Evolutionary conservation across 2,888 invertebrate genomes (phyloP).

Genomic region (Dascillus cervinus): DNA sequence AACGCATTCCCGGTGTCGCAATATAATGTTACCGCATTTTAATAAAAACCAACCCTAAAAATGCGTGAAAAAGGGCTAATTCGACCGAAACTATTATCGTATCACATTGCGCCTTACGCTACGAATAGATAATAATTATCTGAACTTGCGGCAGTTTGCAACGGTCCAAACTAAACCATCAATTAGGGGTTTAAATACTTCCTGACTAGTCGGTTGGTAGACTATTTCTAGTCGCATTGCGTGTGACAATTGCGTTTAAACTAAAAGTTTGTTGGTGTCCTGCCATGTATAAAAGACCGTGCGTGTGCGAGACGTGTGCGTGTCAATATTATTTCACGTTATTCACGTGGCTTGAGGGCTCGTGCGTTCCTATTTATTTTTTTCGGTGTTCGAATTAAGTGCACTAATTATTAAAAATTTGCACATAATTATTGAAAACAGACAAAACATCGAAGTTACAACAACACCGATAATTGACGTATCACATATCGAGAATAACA

Average conservation of each 20-base stretch:
- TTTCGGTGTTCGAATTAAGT: too few relatives aligned
- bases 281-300: slow-evolving; percentile 19
- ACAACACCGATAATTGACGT: too few relatives aligned
- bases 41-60: too few relatives aligned
- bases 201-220: slow-evolving; percentile 11
- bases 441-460: too few relatives aligned
- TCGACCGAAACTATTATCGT: slow-evolving; percentile 2
- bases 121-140: slow-evolving; percentile 17
- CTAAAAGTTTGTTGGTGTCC: slow-evolving; percentile 20
- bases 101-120: slow-evolving; percentile 11
- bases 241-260: slow-evolving; percentile 22
- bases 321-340: slow-evolving; percentile 13
- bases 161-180: slow-evolving; percentile 8
- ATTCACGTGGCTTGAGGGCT: slow-evolving; percentile 16
- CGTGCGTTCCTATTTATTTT: too few relatives aligned
- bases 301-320: slow-evolving; percentile 19
- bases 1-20: too few relatives aligned
- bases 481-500: slow-evolving; percentile 6
- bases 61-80: slow-evolving; percentile 6
- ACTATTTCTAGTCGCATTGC: slow-evolving; percentile 16
- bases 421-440: too few relatives aligned
- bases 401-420: too few relatives aligned
- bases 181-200: slow-evolving; percentile 6
- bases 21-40: background rate
- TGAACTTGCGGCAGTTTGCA: slow-evolving; percentile 12